These are phyloP conservation scores for Epinephelus cyanopodus DNA, from an alignment of 2,113 vertebrate genomes.

Conservation along the genomic window DNA sequence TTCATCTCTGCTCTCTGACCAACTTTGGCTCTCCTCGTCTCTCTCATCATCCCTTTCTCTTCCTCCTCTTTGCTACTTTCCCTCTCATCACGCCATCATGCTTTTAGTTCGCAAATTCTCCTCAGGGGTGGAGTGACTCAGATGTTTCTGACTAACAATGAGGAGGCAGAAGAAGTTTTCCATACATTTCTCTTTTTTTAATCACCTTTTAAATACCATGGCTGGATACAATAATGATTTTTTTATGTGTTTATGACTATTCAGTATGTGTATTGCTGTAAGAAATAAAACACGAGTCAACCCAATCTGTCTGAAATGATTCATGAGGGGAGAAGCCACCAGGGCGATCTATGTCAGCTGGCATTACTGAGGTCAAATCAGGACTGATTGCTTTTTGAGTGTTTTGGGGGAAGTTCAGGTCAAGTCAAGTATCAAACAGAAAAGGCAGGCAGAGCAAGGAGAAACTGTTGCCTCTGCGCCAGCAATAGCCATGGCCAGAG, in stretches of 20 bases:
- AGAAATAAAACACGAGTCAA: not conserved
- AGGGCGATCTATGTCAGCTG: too few species aligned
- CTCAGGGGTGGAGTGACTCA: not conserved
- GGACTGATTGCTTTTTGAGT: not conserved
- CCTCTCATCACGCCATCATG: not conserved
- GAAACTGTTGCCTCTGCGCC: too few species aligned
- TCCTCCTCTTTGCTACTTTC: not conserved
- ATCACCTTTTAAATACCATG: too few species aligned
- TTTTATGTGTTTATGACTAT: not conserved
- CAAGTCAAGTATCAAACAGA: too few species aligned
- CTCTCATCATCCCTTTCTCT: not conserved
- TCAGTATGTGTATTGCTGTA: not conserved
- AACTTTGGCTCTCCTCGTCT: not conserved
- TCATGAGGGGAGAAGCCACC: not conserved
- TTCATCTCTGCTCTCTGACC: constrained; percentile 6
- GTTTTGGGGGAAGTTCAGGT: not conserved
- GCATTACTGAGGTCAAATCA: not conserved
- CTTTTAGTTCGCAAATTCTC: not conserved
- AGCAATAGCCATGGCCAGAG: too few species aligned
- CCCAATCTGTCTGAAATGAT: not conserved
- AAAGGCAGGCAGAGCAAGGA: too few species aligned
- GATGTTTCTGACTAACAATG: not conserved
- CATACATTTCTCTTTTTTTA: too few species aligned
- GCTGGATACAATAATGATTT: not conserved
- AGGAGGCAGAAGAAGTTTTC: not conserved